Percentiles rank a stretch among this genome's conserved stretches.
Conservation (phyloP, 2,113 vertebrate species). For the Syngnathus scovelli region DNA sequence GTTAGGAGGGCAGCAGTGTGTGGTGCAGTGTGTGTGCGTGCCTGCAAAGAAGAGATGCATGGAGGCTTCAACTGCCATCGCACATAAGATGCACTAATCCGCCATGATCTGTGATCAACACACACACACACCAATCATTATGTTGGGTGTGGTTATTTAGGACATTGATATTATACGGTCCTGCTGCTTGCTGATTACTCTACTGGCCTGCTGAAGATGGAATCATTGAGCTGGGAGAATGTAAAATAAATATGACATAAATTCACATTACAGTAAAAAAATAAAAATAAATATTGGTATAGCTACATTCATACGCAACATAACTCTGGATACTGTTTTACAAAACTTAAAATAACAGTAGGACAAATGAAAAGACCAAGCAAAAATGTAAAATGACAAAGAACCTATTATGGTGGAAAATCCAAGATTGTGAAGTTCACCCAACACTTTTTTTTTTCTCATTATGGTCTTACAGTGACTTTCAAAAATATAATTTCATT, state of each 20-base stretch:
- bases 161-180: constrained; percentile 69
- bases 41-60: constrained; percentile 3
- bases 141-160: constrained; percentile 67
- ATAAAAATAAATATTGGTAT: not conserved
- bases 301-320: not conserved
- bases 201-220: constrained; percentile 44
- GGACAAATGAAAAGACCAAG: not conserved
- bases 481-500: too few relatives aligned
- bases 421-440: not conserved
- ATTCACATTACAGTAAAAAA: too few relatives aligned
- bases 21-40: not conserved
- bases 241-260: not conserved
- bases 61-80: constrained; percentile 43
- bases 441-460: too few relatives aligned
- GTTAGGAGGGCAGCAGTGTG: constrained; percentile 41
- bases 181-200: constrained; percentile 65
- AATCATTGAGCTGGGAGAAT: constrained; percentile 34
- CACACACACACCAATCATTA: constrained; percentile 43
- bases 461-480: too few relatives aligned
- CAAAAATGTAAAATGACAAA: not conserved
- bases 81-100: constrained; percentile 65
- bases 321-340: not conserved
- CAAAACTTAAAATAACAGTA: not conserved
- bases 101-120: constrained; percentile 52
- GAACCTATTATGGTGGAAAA: not conserved